Evolutionary conservation across 2,888 invertebrate species (phyloP).

Genomic region (Rugalucina vietnamica): DNA sequence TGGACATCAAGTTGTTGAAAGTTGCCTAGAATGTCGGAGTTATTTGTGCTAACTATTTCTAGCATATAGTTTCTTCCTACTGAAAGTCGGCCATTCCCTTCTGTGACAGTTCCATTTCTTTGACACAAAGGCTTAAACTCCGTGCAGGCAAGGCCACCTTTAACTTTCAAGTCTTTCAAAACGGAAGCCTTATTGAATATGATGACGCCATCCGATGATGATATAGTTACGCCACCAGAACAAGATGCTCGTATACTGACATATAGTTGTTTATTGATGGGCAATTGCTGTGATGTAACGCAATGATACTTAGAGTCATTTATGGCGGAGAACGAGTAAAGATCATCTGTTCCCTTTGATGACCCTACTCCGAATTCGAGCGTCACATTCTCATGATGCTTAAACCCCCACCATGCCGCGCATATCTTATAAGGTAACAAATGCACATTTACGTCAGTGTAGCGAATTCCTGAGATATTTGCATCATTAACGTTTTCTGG

Average conservation of each 20-base stretch:
- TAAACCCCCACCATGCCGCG: slow-evolving; percentile 37
- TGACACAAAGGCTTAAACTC: neutral
- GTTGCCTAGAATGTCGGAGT: too few relatives aligned
- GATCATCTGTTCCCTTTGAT: slow-evolving; percentile 16
- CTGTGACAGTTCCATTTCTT: neutral
- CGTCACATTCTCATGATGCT: slow-evolving; percentile 30
- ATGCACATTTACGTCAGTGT: slow-evolving; percentile 25
- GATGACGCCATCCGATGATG: slow-evolving; percentile 21
- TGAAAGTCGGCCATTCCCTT: neutral
- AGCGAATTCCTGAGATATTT: neutral
- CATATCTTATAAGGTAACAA: slow-evolving; percentile 34
- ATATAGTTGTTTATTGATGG: neutral
- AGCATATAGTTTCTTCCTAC: neutral
- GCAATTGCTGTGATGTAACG: neutral
- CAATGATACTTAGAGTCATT: neutral
- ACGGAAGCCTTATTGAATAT: slow-evolving; percentile 1
- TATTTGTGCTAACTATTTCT: too few relatives aligned
- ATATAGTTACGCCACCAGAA: slow-evolving; percentile 6
- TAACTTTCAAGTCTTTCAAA: neutral
- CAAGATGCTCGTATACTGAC: neutral
- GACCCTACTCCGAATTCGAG: slow-evolving; percentile 44
- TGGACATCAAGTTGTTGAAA: too few relatives aligned
- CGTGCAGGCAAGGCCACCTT: neutral
- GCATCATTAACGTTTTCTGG: neutral
- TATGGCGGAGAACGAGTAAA: slow-evolving; percentile 10